Conservation (phyloP, 2,113 vertebrate species). For the Phaethon lepturus region DNA sequence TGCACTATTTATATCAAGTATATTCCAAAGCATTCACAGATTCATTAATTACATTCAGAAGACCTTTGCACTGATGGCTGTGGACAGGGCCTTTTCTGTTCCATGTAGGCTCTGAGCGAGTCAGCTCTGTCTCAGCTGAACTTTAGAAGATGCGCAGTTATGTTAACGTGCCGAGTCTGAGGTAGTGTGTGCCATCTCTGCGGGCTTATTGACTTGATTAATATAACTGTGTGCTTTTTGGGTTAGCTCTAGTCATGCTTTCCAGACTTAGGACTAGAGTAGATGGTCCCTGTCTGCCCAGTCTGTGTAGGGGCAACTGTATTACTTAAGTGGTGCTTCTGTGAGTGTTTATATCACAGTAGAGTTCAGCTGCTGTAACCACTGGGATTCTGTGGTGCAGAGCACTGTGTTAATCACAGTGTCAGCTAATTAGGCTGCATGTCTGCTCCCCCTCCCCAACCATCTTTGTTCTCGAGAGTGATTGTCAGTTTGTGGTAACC, state of each 20-base stretch:
- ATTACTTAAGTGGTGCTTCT: neutral
- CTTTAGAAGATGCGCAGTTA: neutral
- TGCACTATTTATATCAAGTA: rapidly evolving
- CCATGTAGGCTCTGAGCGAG: neutral
- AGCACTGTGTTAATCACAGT: neutral
- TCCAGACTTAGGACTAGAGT: rapidly evolving
- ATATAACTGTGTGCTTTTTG: rapidly evolving
- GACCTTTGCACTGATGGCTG: rapidly evolving
- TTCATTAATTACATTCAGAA: neutral
- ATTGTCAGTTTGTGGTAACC: neutral
- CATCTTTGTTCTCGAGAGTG: neutral
- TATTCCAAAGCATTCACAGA: neutral
- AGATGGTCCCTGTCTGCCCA: neutral
- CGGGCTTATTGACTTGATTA: neutral
- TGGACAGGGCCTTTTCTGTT: neutral
- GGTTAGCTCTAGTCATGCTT: neutral
- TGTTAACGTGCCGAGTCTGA: neutral
- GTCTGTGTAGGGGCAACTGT: neutral
- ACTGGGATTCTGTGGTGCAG: neutral
- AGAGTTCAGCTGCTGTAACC: neutral
- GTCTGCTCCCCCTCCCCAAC: neutral
- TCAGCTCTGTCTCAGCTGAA: neutral
- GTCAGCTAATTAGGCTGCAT: neutral
- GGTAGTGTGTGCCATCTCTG: neutral
- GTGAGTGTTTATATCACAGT: too few relatives aligned